Percentiles rank a stretch among this genome's conserved stretches.
Conservation (phyloP, 2,888 invertebrate genomes). For the Cyclophora albipunctata region DNA sequence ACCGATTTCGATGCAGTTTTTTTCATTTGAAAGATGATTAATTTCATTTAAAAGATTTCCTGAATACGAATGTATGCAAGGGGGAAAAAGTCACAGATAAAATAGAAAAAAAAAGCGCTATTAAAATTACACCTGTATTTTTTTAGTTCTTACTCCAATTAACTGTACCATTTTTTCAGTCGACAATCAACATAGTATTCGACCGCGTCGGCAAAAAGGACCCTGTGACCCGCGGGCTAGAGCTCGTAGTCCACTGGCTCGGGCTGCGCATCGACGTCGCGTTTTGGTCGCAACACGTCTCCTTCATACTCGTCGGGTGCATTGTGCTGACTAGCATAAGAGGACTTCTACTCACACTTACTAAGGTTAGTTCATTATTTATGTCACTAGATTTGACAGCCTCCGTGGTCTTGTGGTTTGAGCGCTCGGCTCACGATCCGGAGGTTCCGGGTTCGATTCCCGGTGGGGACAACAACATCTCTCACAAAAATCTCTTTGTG, state of each 20-base stretch:
- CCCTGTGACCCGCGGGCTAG: conserved; percentile 96
- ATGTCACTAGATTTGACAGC: not conserved
- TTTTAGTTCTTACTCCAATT: not conserved
- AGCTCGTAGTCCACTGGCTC: conserved; percentile 97
- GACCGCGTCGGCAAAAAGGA: conserved; percentile 99
- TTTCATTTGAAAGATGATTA: no score
- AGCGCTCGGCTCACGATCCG: no score
- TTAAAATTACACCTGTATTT: no score
- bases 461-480: no score
- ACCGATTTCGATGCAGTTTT: no score
- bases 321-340: conserved; percentile 98
- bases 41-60: no score
- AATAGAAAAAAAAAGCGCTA: no score
- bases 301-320: conserved; percentile 96
- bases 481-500: no score
- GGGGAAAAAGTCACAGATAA: no score
- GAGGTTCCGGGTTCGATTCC: no score
- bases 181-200: conserved; percentile 98
- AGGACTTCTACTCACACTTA: conserved; percentile 95
- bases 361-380: conserved; percentile 82
- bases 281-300: conserved; percentile 99
- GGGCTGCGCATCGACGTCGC: conserved; percentile 97
- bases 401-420: no score
- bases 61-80: no score
- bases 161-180: conserved; percentile 69